Evolutionary conservation across 2,113 vertebrate genomes (phyloP).

Genomic region (Lepus timidus): DNA sequence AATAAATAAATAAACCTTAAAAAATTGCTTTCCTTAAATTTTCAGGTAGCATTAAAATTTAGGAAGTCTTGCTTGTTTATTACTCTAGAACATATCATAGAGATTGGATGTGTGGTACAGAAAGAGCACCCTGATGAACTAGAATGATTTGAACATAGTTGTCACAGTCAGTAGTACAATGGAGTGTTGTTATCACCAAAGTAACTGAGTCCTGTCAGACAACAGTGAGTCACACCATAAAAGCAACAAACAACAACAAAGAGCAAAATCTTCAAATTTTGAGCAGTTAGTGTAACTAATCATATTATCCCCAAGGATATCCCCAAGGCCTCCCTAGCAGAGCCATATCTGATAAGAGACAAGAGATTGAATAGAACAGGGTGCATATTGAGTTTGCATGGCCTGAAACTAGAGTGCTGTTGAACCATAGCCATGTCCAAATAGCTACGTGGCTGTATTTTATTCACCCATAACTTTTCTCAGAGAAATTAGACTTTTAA

Average conservation of each 20-base stretch:
- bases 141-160: neutral
- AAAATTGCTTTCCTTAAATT: neutral
- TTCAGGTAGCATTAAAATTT: neutral
- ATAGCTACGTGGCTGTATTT: neutral
- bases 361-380: neutral
- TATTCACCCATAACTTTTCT: neutral
- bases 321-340: neutral
- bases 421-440: neutral
- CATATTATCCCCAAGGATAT: too few species aligned
- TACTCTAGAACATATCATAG: neutral
- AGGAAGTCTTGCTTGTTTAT: neutral
- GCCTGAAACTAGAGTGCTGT: neutral
- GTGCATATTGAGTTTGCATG: accelerated
- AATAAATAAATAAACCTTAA: too few species aligned
- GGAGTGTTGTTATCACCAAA: neutral
- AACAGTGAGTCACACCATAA: neutral
- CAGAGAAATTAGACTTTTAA: neutral
- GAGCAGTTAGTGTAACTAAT: neutral
- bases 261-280: neutral
- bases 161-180: neutral
- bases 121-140: neutral
- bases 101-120: neutral
- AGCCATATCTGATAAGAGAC: neutral
- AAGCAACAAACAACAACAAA: neutral
- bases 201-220: neutral